Evolutionary conservation across 2,888 invertebrate genomes (phyloP), one percentile per base, ranked within the genome.

Genomic region (Pristionchus maxplancki): DNA sequence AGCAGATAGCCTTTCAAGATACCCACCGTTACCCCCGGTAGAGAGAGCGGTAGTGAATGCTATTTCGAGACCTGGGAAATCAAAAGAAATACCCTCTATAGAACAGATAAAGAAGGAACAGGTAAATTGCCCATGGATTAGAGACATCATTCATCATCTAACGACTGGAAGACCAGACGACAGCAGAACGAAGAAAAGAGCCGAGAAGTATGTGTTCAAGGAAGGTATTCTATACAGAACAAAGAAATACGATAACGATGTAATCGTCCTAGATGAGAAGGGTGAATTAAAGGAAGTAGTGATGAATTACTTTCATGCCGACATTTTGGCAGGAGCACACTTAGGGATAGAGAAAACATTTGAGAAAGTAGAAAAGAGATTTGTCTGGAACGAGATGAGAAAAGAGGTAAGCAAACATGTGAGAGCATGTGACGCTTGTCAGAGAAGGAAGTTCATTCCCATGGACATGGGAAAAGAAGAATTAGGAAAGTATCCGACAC

Each of bases 1-100:
- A 0, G 87, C 88, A 40, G 93, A 93, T 58, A 82, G 88, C 24
- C 82, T 92, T 11, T 89, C 89, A 5, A 62, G 92, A n/a, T 85
- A 90, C 62, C 89, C 89, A 24, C 53, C 90, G n/a, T n/a, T n/a
- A n/a, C n/a, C n/a, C n/a, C n/a, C n/a, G n/a, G n/a, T n/a, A n/a
- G n/a, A n/a, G n/a, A n/a, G n/a, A n/a, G n/a, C n/a, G n/a, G n/a
- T n/a, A n/a, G n/a, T n/a, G n/a, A n/a, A n/a, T n/a, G n/a, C n/a
- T n/a, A n/a, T n/a, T n/a, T n/a, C n/a, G n/a, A n/a, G n/a, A n/a
- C n/a, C n/a, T n/a, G n/a, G n/a, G n/a, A n/a, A n/a, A n/a, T n/a
- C n/a, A n/a, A n/a, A n/a, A n/a, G n/a, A n/a, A n/a, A n/a, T n/a
- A n/a, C n/a, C n/a, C n/a, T n/a, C n/a, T n/a, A n/a, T n/a, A n/a